Evolutionary conservation across 2,113 vertebrate species (phyloP), one percentile per base, ranked within the genome.

Genomic region (Panthera leo): DNA sequence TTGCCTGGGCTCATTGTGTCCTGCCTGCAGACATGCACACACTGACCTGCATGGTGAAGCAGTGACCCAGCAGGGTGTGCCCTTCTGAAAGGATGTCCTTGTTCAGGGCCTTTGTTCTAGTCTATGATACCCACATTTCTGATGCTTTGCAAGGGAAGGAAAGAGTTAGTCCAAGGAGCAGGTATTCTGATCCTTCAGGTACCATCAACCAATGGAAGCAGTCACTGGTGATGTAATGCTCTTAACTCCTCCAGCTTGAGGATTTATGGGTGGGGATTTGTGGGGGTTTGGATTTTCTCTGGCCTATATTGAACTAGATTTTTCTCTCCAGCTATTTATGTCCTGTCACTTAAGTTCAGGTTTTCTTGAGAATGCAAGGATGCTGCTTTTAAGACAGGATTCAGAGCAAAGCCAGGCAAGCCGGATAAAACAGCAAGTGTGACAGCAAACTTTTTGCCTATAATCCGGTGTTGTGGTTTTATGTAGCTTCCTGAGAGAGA

Each of bases 271-370:
- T 97, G 96, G 97, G 94, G 87, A 95, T 94, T 93, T 98, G 94
- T 83, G 63, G 79, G 80, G 79, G 94, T 84, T 96, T 94, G 94
- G 48, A 95, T 97, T 97, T 98, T 97, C 88, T 75, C 94, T 97
- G 97, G 85, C 97, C 90, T 97, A 78, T 95, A 93, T 96, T 97
- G 96, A 97, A 98, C 90, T 96, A 90, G 87, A 94, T 97, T 98
- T 98, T 97, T 96, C 97, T 97, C 85, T 97, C 94, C 42, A 95
- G 96, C 97, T 98, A 98, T 98, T 97, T 97, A 95, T 96, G 92
- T 97, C 39, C 95, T 98, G 95, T 96, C 94, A 93, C 94, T 97
- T 94, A 98, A 96, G 61, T 98, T 97, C 91, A 96, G 94, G 85
- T 89, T 97, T 97, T 97, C 95, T 94, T 61, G 61, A 96, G 92